These are phyloP conservation scores for Andrena praecox DNA, from an alignment of 2,888 invertebrate genomes.

Conservation along the genomic window DNA sequence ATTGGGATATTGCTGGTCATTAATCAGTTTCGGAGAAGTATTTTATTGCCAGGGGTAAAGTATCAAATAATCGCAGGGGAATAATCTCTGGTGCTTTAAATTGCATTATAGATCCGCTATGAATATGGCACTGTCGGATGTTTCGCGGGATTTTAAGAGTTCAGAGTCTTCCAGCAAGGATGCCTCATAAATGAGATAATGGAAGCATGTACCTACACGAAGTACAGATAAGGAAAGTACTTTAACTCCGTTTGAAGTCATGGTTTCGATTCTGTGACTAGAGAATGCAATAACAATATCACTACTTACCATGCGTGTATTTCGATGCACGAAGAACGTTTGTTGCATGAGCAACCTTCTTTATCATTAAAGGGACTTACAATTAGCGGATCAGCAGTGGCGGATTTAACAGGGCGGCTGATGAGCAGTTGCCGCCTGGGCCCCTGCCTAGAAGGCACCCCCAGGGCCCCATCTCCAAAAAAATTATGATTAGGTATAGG, in stretches of 20 bases:
- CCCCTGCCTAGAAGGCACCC: no score
- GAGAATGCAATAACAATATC: no score
- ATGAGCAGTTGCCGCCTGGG: no score
- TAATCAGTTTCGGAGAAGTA: conserved; percentile 33
- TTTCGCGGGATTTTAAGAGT: neutral
- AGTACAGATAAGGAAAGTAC: neutral
- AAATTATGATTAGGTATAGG: no score
- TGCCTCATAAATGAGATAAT: neutral
- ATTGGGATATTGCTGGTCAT: conserved; percentile 8
- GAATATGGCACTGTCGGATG: neutral
- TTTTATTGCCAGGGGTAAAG: neutral
- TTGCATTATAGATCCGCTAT: neutral
- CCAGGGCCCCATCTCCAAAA: no score
- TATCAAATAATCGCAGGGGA: neutral
- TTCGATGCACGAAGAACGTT: no score
- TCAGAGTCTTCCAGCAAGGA: neutral
- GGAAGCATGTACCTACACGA: neutral
- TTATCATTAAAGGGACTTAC: neutral
- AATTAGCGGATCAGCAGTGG: no score
- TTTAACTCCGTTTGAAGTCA: neutral
- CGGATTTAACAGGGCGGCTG: no score
- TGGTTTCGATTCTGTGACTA: no score
- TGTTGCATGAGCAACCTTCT: no score
- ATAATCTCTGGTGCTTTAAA: neutral
- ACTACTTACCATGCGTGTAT: no score